Evolutionary conservation across 2,797 vertebrate species (phyloP), one percentile per base, ranked within the genome.

Genomic region (Holocentrus rufus): DNA sequence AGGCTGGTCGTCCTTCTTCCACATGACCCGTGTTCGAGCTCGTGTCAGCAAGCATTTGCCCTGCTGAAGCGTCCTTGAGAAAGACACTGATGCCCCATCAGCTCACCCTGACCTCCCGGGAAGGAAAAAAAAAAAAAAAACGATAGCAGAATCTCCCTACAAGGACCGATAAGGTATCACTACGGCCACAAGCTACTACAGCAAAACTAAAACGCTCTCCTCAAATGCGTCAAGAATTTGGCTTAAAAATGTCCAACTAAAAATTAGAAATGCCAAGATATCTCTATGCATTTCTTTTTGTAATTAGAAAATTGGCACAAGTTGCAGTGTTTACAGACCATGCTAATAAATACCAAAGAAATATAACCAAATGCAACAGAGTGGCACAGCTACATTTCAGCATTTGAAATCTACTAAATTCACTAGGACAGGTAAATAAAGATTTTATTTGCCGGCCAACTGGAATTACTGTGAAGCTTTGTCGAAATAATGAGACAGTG

Each of bases 1-100:
- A 34, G 53, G 57, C 36, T 56, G 18, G 25, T 14, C 53, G 15
- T 74, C 64, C 42, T 30, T 68, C 62, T 44, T 55, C 13, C 15
- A 0, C 42, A 34, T 68, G 36, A 72, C 76, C 69, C 31, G 8
- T 8, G 31, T 34, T 61, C 30, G 31, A 78, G 65, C 57, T 44
- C 0, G 6, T 50, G 60, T 77, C 75, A 63, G 47, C 49, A 7
- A 71, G 50, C 69, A 53, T 74, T 50, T 54, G 17, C 10, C 22
- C 50, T 52, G 59, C 11, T 57, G 52, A 53, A 55, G 34, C 53
- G 30, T 70, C 31, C 46, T 57, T 30, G 39, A 70, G 20, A 61
- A 49, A 39, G 23, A 31, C 54, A n/a, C 63, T n/a, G 14, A 14
- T 72, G 34, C 25, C 67, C 31, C 22, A 5, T 3, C 3, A 2